A percentile compares a stretch with the other conserved stretches of the same genome.
These are phyloP conservation scores for Poeciliopsis paucimaculata DNA, from an alignment of 2,797 vertebrate species.

Conservation along the genomic window DNA sequence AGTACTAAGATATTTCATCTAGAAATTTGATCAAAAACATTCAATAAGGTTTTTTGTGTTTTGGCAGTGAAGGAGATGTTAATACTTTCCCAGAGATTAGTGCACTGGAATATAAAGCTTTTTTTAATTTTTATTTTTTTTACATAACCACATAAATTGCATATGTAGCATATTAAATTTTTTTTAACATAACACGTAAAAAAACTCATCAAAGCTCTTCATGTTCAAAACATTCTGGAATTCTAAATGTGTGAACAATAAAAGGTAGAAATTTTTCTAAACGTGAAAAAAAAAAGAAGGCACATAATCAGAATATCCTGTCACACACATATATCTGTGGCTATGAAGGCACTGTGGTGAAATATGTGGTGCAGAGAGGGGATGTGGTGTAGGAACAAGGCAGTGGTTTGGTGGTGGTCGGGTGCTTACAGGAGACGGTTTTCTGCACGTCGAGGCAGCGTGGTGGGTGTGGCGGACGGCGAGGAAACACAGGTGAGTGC, in stretches of 20 bases:
- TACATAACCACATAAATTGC: constrained; percentile 46
- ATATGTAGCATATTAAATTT: constrained; percentile 42
- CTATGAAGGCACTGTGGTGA: neutral
- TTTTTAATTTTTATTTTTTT: constrained; percentile 1
- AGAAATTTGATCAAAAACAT: too few relatives aligned
- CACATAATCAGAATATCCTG: constrained; percentile 33
- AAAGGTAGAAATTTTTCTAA: constrained; percentile 29
- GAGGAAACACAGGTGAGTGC: constrained; percentile 51
- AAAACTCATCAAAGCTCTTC: constrained; percentile 63
- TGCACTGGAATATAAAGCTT: constrained; percentile 55
- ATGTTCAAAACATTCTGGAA: constrained; percentile 58
- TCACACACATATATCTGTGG: constrained; percentile 35
- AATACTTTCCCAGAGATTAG: constrained; percentile 53
- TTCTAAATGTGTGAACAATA: constrained; percentile 34
- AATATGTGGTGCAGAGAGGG: neutral
- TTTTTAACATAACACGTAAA: constrained; percentile 5
- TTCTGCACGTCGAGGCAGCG: neutral
- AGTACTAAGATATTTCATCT: too few relatives aligned
- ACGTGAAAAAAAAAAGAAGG: neutral
- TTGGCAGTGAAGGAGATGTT: constrained; percentile 24
- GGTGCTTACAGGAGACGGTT: neutral
- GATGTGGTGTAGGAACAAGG: neutral
- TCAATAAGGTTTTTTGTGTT: neutral
- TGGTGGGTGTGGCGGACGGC: constrained; percentile 39
- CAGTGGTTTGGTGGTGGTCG: too few relatives aligned